These are phyloP conservation scores for Zaprionus inermis DNA, from an alignment of 1,140 invertebrate genomes.

Conservation along the genomic window DNA sequence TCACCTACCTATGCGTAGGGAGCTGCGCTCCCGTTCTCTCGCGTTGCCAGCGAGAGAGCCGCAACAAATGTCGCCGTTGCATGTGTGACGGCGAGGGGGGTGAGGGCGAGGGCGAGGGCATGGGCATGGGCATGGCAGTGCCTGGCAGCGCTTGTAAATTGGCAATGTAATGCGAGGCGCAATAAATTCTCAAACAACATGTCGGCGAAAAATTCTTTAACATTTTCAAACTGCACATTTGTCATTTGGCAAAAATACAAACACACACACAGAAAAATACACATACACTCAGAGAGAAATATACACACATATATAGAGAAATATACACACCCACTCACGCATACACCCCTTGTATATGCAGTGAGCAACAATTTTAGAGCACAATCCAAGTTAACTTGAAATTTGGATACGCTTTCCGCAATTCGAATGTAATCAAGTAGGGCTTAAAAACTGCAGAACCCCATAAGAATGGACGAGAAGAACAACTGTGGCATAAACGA, in stretches of 20 bases:
- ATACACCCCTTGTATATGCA: not conserved
- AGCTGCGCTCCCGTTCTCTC: not conserved
- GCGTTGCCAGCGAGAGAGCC: constrained; percentile 7
- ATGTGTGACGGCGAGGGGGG: not conserved
- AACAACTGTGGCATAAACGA: not conserved
- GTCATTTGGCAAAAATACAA: constrained; percentile 37
- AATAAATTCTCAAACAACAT: constrained; percentile 47
- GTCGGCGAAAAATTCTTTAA: constrained; percentile 61
- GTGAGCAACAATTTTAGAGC: not conserved
- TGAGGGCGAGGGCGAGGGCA: not conserved
- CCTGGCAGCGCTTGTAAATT: constrained; percentile 41
- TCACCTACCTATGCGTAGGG: constrained; percentile 2
- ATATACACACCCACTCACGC: not conserved
- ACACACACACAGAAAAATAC: not conserved
- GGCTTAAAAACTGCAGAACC: not conserved
- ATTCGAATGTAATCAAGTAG: not conserved
- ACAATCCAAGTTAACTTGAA: not conserved
- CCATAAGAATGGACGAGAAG: not conserved
- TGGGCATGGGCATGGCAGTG: not conserved
- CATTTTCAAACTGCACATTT: constrained; percentile 65
- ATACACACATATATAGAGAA: not conserved
- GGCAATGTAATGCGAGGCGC: constrained; percentile 41
- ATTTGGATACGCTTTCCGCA: not conserved
- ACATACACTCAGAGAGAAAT: not conserved
- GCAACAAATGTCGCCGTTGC: constrained; percentile 40